Evolutionary conservation across 2,113 vertebrate genomes (phyloP), one percentile per base, ranked within the genome.

Genomic region (Zeus faber): DNA sequence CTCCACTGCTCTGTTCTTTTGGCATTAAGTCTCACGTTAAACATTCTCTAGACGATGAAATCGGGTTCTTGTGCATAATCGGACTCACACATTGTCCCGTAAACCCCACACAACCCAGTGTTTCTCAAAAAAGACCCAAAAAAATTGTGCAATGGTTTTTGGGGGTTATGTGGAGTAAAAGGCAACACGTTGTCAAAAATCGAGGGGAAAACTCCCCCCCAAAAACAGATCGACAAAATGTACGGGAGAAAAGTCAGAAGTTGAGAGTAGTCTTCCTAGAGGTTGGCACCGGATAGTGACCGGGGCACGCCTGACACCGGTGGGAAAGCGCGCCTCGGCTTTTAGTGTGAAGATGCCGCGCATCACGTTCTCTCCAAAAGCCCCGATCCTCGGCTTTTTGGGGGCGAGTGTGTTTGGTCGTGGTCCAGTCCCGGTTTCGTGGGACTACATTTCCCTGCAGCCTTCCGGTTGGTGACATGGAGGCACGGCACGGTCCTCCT

Each of bases 81-180:
- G 64, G 70, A 84, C 76, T 56, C 49, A 73, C 70, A 74, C 66
- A 62, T 74, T 75, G 71, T 72, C 85, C 69, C 66, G 49, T 76
- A 75, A 87, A n/a, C 78, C 63, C 78, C 72, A 87, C 79, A 84
- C 70, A 82, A 88, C 79, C 84, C 71, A 67, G 63, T 60, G 74
- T 77, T 87, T 77, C 67, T 83, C 72, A 62, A 76, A 85, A 80
- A 72, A 54, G 72, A 63, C 49, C 33, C 13, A 43, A 65, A 73
- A 75, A 65, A 78, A 62, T 89, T 89, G 88, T 89, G 89, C 87
- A 83, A 88, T 85, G 81, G 74, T 80, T 84, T 58, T 37, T n/a
- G n/a, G 49, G 86, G 83, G 77, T 88, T 79, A 85, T 81, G 81
- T 73, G 74, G 79, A 79, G 79, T 83, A 78, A 76, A 88, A 85